Percentiles rank a stretch among this genome's conserved stretches.
Evolutionary conservation across 2,113 vertebrate genomes (phyloP).

Genomic region (Columbina picui): DNA sequence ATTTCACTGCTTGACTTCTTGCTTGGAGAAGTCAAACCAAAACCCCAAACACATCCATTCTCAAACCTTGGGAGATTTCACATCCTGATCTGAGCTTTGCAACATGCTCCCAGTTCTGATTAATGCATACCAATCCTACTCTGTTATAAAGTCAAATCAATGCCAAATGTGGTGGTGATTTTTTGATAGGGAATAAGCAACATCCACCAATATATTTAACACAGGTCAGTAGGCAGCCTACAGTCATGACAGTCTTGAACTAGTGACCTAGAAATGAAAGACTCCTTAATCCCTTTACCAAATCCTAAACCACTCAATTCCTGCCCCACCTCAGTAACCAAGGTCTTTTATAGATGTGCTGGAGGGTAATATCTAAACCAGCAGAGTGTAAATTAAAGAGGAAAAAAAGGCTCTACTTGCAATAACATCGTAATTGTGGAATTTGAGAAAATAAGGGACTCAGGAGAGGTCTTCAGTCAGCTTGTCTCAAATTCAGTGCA

Average conservation of each 20-base stretch:
- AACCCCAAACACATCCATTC: conserved; percentile 47
- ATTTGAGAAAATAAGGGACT: conserved; percentile 69
- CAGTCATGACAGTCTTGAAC: conserved; percentile 71
- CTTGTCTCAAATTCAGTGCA: conserved; percentile 67
- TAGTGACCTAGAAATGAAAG: conserved; percentile 71
- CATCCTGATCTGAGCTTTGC: conserved; percentile 56
- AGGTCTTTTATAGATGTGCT: conserved; percentile 58
- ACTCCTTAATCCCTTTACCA: conserved; percentile 66
- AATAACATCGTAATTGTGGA: conserved; percentile 62
- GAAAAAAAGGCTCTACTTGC: conserved; percentile 48
- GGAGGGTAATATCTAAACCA: conserved; percentile 46
- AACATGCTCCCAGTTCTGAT: conserved; percentile 59
- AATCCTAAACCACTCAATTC: conserved; percentile 71
- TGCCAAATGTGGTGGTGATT: conserved; percentile 68
- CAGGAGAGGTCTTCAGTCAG: conserved; percentile 69
- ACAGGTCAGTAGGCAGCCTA: conserved; percentile 63
- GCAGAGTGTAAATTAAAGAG: conserved; percentile 67
- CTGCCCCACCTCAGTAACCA: conserved; percentile 56
- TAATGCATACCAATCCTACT: conserved; percentile 62
- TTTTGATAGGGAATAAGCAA: conserved; percentile 59
- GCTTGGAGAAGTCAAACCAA: conserved; percentile 52
- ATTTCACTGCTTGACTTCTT: conserved; percentile 45
- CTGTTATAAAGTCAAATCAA: conserved; percentile 67
- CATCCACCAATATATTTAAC: conserved; percentile 66
- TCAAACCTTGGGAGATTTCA: conserved; percentile 60